Evolutionary conservation across 2,888 invertebrate species (phyloP).

Genomic region (Dichetophora obliterata): DNA sequence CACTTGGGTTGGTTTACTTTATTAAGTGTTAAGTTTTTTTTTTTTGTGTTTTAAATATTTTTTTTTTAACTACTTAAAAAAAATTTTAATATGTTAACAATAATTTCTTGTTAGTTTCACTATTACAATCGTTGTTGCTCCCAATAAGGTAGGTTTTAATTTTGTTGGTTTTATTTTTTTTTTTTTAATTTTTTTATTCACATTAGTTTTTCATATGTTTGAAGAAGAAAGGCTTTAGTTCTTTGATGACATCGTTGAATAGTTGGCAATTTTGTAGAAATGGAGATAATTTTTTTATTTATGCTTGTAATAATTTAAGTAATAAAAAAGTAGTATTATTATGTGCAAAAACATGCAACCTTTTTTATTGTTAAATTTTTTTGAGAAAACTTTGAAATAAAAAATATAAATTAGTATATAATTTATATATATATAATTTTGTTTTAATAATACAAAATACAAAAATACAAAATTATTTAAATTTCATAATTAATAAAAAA

Average conservation of each 20-base stretch:
- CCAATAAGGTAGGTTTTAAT: conserved; percentile 53
- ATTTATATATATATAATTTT: no score
- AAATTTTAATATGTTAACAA: conserved; percentile 36
- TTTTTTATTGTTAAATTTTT: no score
- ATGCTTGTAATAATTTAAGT: background rate
- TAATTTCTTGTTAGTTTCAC: conserved; percentile 49
- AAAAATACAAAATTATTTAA: no score
- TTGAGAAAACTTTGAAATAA: no score
- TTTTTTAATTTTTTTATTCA: conserved; percentile 39
- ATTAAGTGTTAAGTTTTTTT: conserved; percentile 43
- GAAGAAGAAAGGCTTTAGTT: conserved; percentile 31
- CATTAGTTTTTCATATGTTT: conserved; percentile 31
- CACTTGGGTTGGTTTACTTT: conserved; percentile 63
- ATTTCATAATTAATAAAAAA: no score
- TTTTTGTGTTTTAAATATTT: conserved; percentile 39
- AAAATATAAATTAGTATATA: no score
- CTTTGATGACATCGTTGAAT: conserved; percentile 30
- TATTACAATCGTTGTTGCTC: conserved; percentile 57
- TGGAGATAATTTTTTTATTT: background rate
- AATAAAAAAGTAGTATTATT: background rate
- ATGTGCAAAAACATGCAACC: no score
- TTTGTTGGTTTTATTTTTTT: background rate
- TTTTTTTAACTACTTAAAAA: conserved; percentile 42
- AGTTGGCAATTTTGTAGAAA: conserved; percentile 28
- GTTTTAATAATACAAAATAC: no score